Conservation (phyloP, 2,113 vertebrate species). For the Nymphicus hollandicus region DNA sequence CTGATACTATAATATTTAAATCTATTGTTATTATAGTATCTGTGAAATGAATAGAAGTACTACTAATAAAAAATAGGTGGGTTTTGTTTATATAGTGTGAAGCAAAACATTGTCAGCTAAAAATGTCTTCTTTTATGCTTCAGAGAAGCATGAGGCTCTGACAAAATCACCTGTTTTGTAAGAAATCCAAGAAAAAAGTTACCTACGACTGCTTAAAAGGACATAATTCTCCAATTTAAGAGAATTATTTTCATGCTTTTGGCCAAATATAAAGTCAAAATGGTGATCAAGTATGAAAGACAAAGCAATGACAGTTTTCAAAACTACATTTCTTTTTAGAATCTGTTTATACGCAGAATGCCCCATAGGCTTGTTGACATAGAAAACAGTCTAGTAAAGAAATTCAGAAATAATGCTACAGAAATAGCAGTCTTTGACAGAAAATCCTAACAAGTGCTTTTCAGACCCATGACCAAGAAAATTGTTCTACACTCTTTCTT, state of each 20-base stretch:
- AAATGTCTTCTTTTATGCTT: not conserved
- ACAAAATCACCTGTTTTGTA: not conserved
- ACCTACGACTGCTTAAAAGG: not conserved
- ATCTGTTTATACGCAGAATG: not conserved
- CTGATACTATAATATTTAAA: not conserved
- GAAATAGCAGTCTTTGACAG: not conserved
- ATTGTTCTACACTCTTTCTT: rapidly evolving
- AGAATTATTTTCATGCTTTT: not conserved
- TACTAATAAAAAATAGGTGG: not conserved
- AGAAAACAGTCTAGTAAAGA: not conserved
- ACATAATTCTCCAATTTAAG: not conserved
- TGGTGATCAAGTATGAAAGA: not conserved
- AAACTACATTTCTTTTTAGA: not conserved
- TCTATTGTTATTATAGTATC: not conserved
- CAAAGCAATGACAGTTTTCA: not conserved
- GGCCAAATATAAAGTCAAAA: not conserved
- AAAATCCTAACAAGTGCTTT: not conserved
- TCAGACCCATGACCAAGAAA: not conserved
- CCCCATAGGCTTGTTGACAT: not conserved
- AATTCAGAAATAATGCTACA: not conserved
- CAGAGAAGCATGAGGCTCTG: not conserved
- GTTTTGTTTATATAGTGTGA: not conserved
- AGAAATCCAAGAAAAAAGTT: not conserved
- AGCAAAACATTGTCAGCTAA: not conserved
- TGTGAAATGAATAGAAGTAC: not conserved